These are phyloP conservation scores for Bibio marci DNA, from an alignment of 2,888 invertebrate genomes.

Conservation along the genomic window DNA sequence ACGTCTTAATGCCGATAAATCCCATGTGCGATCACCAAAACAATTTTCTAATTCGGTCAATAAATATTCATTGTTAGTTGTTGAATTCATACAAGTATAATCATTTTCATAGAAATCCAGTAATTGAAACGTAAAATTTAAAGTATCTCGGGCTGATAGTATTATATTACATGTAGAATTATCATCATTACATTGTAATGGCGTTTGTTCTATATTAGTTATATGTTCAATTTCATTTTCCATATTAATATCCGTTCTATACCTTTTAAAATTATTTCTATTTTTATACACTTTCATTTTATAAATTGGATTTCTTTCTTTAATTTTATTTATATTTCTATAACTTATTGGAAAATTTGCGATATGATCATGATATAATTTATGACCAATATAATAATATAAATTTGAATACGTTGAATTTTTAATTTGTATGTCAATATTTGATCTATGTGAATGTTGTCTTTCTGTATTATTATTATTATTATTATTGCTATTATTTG, in stretches of 20 bases:
- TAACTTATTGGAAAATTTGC: slow-evolving; percentile 1
- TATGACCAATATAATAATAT: background rate
- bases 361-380: slow-evolving; percentile 2
- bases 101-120: slow-evolving; percentile 23
- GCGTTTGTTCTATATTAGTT: background rate
- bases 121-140: slow-evolving; percentile 18
- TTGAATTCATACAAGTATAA: slow-evolving; percentile 27
- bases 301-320: background rate
- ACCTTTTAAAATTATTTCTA: no score
- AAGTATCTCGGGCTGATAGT: slow-evolving; percentile 1
- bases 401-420: no score
- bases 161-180: background rate
- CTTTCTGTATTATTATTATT: no score
- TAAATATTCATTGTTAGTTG: slow-evolving; percentile 9
- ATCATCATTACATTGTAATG: slow-evolving; percentile 2
- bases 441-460: no score
- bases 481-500: background rate
- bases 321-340: background rate
- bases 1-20: background rate
- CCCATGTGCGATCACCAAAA: background rate
- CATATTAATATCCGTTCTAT: background rate
- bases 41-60: slow-evolving; percentile 8
- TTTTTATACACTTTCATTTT: no score
- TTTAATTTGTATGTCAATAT: no score
- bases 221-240: background rate